phyloP scores from a whole-genome alignment of 2,113 vertebrate species.

The Microcebus murinus region DNA sequence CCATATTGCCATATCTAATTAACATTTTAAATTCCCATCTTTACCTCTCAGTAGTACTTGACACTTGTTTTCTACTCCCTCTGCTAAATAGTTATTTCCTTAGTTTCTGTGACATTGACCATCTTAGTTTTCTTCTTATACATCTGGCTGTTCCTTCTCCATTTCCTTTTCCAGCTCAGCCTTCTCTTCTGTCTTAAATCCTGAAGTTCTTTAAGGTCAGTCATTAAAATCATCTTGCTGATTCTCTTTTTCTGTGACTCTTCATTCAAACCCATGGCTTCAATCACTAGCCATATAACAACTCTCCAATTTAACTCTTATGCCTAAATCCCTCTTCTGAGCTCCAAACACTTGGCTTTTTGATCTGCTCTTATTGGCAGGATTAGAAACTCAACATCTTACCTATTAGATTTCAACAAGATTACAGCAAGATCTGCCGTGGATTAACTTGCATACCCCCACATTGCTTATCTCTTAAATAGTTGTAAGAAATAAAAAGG shows the following conservation, averaged over 20 bases:
- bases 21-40: not conserved
- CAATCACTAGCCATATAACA: not conserved
- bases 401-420: not conserved
- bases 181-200: not conserved
- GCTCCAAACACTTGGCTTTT: not conserved
- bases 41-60: not conserved
- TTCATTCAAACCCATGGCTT: not conserved
- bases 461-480: not conserved
- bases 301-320: not conserved
- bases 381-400: not conserved
- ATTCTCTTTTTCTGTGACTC: not conserved
- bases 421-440: not conserved
- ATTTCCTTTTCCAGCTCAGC: not conserved
- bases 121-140: not conserved
- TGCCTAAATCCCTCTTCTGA: not conserved
- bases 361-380: not conserved
- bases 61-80: not conserved
- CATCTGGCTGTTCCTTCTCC: not conserved
- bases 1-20: not conserved
- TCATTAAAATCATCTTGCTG: not conserved
- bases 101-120: not conserved
- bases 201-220: not conserved
- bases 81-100: not conserved
- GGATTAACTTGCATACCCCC: not conserved
- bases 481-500: not conserved